Evolutionary conservation across 2,888 invertebrate species (phyloP), one percentile per base, ranked within the genome.

Genomic region (Phortica magna): DNA sequence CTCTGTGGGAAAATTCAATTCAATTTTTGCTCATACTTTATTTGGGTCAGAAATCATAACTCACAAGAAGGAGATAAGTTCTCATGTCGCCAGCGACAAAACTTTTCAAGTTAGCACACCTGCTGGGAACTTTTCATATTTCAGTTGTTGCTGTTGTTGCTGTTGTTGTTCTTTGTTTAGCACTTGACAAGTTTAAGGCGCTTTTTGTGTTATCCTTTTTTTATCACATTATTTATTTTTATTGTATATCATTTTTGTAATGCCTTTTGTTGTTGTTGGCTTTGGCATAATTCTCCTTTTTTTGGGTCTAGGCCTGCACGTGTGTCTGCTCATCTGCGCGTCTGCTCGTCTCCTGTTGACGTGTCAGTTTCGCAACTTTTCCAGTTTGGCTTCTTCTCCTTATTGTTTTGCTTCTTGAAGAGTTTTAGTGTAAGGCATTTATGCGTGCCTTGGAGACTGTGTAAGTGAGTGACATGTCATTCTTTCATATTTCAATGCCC

Each of bases 31-130:
- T 22, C 31, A 2, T 22, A 64, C 39, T 64, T 67, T 42, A 67
- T 67, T 41, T 67, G 67, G 67, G 67, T 42, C 42, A 67, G 42
- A 67, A 67, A 42, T 67, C n/a, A 67, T 14, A 67, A 42, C 42
- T 7, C 7, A 67, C n/a, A 10, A 67, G 41, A 67, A 6, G 42
- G 6, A 5, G 6, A 48, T 1, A 48, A 48, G 31, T 31, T 31
- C 31, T 3, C 31, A 31, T 48, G 2, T 48, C 48, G 48, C 14
- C 48, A 9, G 48, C 48, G 14, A 9, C 48, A 64, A 31, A 64
- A 64, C 39, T 57, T 57, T 57, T 57, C 19, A 57, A 57, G 57
- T 57, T 57, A 2, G 19, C 17, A 7, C 57, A 57, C 57, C 57
- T 57, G 57, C 57, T 57, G 57, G 9, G 19, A 57, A 57, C 14